A percentile compares a stretch with the other conserved stretches of the same genome.
phyloP scores from a whole-genome alignment of 2,113 vertebrate species.

The Tinamus guttatus region DNA sequence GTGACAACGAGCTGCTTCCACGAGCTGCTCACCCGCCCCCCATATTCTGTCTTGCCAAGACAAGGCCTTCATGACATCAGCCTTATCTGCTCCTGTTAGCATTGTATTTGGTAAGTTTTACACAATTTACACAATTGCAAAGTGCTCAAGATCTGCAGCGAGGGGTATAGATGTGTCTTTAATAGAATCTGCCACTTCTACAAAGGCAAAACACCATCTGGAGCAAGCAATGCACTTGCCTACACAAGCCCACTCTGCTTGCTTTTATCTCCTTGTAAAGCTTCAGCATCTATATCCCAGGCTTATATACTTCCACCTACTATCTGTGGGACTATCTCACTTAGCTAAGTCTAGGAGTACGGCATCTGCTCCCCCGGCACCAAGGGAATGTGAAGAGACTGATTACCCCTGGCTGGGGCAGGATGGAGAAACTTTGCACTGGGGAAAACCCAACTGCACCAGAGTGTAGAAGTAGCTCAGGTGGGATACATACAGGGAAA shows the following conservation, averaged over 20 bases:
- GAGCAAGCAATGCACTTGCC: constrained; percentile 20
- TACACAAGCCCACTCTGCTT: constrained; percentile 48
- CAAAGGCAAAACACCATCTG: constrained; percentile 62
- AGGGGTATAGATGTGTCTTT: constrained; percentile 41
- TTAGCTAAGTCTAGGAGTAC: background rate
- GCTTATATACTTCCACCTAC: constrained; percentile 49
- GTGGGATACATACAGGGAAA: background rate
- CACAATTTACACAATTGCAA: background rate
- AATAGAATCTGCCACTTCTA: constrained; percentile 38
- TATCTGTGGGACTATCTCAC: background rate
- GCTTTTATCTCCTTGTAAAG: constrained; percentile 18
- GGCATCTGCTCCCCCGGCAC: background rate
- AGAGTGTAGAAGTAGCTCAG: background rate
- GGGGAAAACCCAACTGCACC: background rate
- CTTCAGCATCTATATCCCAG: background rate
- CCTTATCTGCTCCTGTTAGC: background rate
- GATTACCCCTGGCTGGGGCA: background rate
- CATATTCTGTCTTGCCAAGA: background rate
- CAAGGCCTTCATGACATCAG: background rate
- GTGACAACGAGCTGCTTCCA: background rate
- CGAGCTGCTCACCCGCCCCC: background rate
- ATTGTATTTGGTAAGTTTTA: background rate
- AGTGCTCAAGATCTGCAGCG: background rate
- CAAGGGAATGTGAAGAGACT: background rate
- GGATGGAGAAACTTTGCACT: background rate